Conservation (phyloP, 1,140 invertebrate species). For the Brachionus paranguensis region DNA sequence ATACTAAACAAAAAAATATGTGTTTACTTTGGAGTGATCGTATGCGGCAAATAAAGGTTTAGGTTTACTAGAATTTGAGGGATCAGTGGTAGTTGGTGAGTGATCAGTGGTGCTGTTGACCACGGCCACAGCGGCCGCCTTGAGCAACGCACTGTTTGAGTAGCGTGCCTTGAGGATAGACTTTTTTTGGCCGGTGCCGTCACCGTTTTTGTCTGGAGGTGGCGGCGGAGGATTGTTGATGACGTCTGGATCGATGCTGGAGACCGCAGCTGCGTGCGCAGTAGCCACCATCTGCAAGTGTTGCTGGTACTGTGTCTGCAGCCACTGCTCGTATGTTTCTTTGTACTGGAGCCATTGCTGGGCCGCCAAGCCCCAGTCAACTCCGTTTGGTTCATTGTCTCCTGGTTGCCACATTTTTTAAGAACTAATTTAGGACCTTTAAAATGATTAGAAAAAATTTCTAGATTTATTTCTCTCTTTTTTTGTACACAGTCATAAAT, state of each 20-base stretch:
- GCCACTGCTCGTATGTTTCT: constrained; percentile 25
- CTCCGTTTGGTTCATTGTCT: not conserved
- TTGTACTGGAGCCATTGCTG: constrained; percentile 37
- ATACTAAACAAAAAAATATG: not conserved
- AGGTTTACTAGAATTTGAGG: constrained; percentile 28
- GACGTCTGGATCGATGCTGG: not conserved
- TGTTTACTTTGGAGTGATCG: constrained; percentile 23
- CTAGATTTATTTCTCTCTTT: not conserved
- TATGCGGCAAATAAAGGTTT: constrained; percentile 36
- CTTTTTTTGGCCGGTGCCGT: not conserved
- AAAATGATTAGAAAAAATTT: not conserved
- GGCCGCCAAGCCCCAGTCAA: constrained; percentile 23
- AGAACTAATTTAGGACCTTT: not conserved
- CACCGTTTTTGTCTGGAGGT: not conserved
- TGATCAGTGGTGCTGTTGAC: not conserved
- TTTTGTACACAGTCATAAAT: not conserved
- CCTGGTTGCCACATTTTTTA: constrained; percentile 35
- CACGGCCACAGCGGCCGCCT: not conserved
- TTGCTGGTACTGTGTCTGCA: constrained; percentile 26
- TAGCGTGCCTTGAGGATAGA: not conserved
- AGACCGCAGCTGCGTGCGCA: not conserved
- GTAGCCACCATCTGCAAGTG: constrained; percentile 29
- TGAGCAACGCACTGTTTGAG: not conserved
- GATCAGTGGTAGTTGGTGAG: not conserved
- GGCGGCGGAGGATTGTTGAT: not conserved